Evolutionary conservation across 35 echinoderm and acorn worm species (phyloP).

Genomic region (Lytechinus variegatus): DNA sequence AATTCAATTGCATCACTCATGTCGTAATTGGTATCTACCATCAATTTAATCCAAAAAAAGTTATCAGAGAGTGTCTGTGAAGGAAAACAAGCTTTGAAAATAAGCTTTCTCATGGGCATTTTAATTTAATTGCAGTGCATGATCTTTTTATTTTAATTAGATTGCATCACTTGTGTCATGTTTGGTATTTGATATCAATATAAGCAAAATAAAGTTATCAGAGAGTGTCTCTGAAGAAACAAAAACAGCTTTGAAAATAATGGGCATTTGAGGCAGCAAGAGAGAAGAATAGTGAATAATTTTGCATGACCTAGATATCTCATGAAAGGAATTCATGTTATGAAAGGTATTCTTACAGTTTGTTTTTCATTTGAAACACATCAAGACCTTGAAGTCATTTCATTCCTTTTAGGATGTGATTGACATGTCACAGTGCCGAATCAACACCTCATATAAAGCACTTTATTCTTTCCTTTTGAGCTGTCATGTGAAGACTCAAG

Average conservation of each 20-base stretch:
- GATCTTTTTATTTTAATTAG: background rate
- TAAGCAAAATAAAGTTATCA: background rate
- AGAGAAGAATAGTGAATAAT: background rate
- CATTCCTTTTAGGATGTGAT: background rate
- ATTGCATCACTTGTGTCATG: background rate
- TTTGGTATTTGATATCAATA: background rate
- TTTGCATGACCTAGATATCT: background rate
- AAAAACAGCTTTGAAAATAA: background rate
- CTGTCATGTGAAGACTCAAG: background rate
- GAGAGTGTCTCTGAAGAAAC: background rate
- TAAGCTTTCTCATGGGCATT: background rate
- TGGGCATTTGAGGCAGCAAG: background rate
- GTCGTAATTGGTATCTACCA: background rate
- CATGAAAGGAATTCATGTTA: background rate
- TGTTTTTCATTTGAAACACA: background rate
- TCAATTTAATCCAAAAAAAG: background rate
- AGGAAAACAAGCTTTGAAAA: background rate
- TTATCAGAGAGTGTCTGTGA: background rate
- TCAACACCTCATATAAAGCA: background rate
- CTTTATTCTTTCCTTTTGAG: background rate
- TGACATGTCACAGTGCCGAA: background rate
- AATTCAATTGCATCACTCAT: background rate
- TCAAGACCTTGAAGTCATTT: background rate
- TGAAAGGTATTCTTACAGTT: background rate
- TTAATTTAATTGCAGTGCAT: background rate